Evolutionary conservation across 2,113 vertebrate species (phyloP).

Genomic region (Shinisaurus crocodilurus): DNA sequence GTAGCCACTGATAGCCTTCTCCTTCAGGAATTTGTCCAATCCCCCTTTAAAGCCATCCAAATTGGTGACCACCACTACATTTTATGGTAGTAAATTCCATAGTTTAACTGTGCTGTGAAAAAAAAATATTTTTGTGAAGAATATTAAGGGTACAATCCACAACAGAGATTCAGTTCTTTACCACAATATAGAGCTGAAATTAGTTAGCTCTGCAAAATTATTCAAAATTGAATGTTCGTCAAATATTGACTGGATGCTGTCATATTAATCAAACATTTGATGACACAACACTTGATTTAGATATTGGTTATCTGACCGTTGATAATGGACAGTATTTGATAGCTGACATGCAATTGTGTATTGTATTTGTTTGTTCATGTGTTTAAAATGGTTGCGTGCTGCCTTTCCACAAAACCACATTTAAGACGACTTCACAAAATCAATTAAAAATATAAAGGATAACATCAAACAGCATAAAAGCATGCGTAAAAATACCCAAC

Average conservation of each 20-base stretch:
- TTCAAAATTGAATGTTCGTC: neutral
- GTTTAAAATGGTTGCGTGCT: neutral
- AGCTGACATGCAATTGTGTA: neutral
- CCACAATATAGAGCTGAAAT: slow-evolving; percentile 5
- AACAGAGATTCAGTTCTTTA: slow-evolving; percentile 40
- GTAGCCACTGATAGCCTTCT: too few relatives aligned
- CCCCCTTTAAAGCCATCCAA: too few relatives aligned
- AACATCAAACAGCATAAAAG: neutral
- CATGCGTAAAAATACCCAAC: too few relatives aligned
- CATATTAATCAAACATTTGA: too few relatives aligned
- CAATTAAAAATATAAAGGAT: neutral
- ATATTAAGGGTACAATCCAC: slow-evolving; percentile 44
- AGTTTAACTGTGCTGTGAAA: too few relatives aligned
- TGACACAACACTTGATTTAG: neutral
- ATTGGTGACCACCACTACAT: too few relatives aligned
- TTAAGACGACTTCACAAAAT: neutral
- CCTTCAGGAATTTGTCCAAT: too few relatives aligned
- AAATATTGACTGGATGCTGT: neutral
- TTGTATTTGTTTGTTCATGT: neutral
- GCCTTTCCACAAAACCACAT: neutral
- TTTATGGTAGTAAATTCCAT: too few relatives aligned
- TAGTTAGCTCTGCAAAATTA: neutral
- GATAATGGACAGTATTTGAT: neutral
- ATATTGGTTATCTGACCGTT: too few relatives aligned
- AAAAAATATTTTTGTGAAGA: neutral